Evolutionary conservation across 2,888 invertebrate genomes (phyloP), one percentile per base, ranked within the genome.

Genomic region (Parasteatoda lunata): DNA sequence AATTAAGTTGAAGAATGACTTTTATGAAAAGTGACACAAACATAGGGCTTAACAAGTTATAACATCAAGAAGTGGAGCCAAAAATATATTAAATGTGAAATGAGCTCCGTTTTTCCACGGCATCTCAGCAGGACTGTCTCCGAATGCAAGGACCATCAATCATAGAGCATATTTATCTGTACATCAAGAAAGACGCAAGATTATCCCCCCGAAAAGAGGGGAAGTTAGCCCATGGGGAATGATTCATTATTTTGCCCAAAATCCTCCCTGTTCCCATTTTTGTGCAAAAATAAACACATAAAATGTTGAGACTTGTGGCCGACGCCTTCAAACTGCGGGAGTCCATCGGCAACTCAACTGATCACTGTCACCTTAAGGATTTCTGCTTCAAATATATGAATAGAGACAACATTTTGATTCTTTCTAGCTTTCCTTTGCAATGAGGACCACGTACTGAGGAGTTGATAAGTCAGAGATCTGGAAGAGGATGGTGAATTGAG

Each of bases 171-270:
- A 81, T 75, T 75, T 81, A 81, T 81, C 81, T 81, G 75, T 81
- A 75, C 75, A 81, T 81, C 81, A 81, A 81, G 66, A 15, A 68
- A 73, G 81, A 81, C 81, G 75, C 68, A 73, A 81, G 81, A 69
- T 54, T 54, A 30, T 15, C 45, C 70, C 48, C 47, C 70, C 13
- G 11, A 11, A 47, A 11, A 5, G 8, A 65, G 71, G 71, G 71
- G 65, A 64, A 8, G 64, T 11, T 30, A 30, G 30, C 30, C 30
- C 30, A 30, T 11, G 65, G 15, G 30, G 15, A 15, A 80, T 80
- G 80, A 80, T 80, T 80, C 80, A 80, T 80, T 80, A 80, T n/a
- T 45, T 30, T 70, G 11, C 30, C 30, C 13, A 47, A 66, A 65
- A 15, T 45, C 51, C 77, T 51, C 30, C n/a, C 72, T 15, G 52